phyloP scores from a whole-genome alignment of 2,888 invertebrate genomes.

The Onchidella celtica region DNA sequence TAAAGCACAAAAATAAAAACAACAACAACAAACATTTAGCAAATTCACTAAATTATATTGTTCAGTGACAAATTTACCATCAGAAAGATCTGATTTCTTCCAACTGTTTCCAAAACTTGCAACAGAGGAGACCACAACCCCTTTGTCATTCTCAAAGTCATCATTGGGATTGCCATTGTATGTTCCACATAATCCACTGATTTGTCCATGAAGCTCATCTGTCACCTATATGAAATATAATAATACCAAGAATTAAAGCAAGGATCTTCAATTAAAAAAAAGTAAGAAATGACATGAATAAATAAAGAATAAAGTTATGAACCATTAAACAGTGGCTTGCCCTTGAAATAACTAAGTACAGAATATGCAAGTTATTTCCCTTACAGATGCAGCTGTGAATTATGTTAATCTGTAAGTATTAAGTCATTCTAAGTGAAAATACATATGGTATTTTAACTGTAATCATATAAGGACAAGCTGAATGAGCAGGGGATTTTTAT shows the following conservation, averaged over 20 bases:
- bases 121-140: slow-evolving; percentile 80
- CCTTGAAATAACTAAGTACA: too few species aligned
- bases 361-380: too few species aligned
- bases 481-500: too few species aligned
- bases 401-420: too few species aligned
- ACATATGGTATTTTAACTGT: too few species aligned
- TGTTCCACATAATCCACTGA: slow-evolving; percentile 90
- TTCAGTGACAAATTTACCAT: slow-evolving; percentile 41
- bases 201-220: slow-evolving; percentile 86
- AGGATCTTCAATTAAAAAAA: too few species aligned
- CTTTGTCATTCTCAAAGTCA: slow-evolving; percentile 85
- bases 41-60: background rate
- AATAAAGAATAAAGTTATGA: too few species aligned
- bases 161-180: slow-evolving; percentile 87
- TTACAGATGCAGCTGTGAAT: too few species aligned
- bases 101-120: slow-evolving; percentile 67
- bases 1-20: background rate
- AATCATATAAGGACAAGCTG: too few species aligned
- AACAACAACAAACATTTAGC: background rate
- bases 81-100: slow-evolving; percentile 61
- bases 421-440: too few species aligned
- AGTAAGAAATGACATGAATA: too few species aligned
- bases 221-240: slow-evolving; percentile 55
- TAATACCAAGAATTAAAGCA: background rate
- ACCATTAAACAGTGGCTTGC: too few species aligned